Base-by-base conservation (phyloP, 35 echinoderm and acorn worm species). In the Heliocidaris tuberculata region DNA sequence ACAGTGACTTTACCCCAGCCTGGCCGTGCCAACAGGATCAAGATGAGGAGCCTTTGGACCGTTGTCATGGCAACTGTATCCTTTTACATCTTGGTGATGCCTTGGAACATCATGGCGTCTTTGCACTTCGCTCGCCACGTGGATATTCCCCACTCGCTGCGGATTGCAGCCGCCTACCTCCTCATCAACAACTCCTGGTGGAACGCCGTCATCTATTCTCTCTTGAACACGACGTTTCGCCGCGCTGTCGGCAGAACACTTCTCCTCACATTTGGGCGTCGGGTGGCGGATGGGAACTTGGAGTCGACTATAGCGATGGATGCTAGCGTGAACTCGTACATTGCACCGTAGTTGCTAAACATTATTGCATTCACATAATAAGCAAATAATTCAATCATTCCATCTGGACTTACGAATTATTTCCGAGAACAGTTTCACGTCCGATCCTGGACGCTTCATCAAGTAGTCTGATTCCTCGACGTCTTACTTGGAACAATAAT, bases 171-270 rank as follows among this genome's bases (percentile, higher is more conserved):
- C 50, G 91, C 50, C 48, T 93, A 50, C 27, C 91, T 93, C 47
- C 47, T 93, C 16, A 59, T 93, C 48, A 93, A 59, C 48, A 93
- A 93, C 30, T 93, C 91, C 21, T 93, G 91, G 91, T 93, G 91
- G 91, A 93, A 93, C 48, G 16, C 50, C 19, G 50, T 59, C 5
- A 59, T 93, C 3, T 93, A 93, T 59, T 93, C 50, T 49, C 48
- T 93, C 50, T 17, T 93, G 48, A 93, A 59, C 91, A 49, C 31
- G 30, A 24, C 91, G 2, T 93, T 93, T 59, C 91, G 91, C 48
- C 47, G 50, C 31, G 91, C 91, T 10, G 4, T 78, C 27, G 65
- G 65, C 7, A 78, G 27, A 78, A 78, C 65, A 78, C 65, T 78
- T 78, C 5, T 78, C 65, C 65, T 6, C 19, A 24, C 27, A 78